These are phyloP conservation scores for Syngnathus typhle DNA, from an alignment of 2,113 vertebrate species.

Conservation along the genomic window DNA sequence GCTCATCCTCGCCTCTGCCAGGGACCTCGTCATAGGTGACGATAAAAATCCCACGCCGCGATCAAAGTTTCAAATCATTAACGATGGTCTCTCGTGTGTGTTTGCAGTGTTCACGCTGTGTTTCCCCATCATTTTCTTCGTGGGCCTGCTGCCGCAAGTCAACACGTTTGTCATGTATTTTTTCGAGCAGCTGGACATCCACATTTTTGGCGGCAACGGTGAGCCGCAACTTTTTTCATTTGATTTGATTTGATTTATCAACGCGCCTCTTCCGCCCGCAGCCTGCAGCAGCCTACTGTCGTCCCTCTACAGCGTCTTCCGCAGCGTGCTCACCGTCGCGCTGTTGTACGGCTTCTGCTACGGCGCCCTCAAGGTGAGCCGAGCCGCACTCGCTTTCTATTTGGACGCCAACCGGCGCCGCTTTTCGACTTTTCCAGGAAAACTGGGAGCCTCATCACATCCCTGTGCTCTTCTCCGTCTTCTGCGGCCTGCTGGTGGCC, in stretches of 20 bases:
- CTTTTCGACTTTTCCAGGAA: constrained; percentile 69
- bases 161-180: constrained; percentile 99
- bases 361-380: constrained; percentile 89
- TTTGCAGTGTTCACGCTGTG: constrained; percentile 89
- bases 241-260: not conserved
- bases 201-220: constrained; percentile 97
- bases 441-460: constrained; percentile 97
- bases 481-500: constrained; percentile 95
- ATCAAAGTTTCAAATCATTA: not conserved
- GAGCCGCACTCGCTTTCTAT: too few relatives aligned
- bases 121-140: constrained; percentile 95
- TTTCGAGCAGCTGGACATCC: constrained; percentile 97
- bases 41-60: not conserved
- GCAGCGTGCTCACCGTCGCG: constrained; percentile 88
- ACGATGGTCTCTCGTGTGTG: not conserved
- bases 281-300: constrained; percentile 94
- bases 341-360: constrained; percentile 94
- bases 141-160: constrained; percentile 96
- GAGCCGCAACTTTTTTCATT: constrained; percentile 39
- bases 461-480: constrained; percentile 94
- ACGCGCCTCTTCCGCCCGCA: constrained; percentile 41
- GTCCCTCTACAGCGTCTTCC: constrained; percentile 89
- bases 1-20: constrained; percentile 84
- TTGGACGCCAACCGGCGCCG: not conserved
- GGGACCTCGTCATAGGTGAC: constrained; percentile 93